Base-by-base conservation (phyloP, 2,797 vertebrate species). In the Sciurus carolinensis region DNA sequence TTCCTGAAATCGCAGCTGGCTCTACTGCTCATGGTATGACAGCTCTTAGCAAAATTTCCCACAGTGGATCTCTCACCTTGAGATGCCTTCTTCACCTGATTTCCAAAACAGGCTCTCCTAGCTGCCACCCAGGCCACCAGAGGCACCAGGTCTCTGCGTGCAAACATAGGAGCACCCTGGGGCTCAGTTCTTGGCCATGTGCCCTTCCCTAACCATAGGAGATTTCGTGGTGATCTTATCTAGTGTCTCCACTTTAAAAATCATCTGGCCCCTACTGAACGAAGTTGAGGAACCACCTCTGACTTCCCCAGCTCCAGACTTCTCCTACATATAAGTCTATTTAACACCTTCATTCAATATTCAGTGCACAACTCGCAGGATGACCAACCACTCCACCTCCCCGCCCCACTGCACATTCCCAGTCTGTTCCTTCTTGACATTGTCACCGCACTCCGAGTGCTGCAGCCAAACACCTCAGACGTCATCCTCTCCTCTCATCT, bases 141-240 rank as follows among this genome's bases (percentile, higher is more conserved):
- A 33, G 28, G 22, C 26, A 28, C 47, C 66, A 4, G 8, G 28
- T 42, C 80, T 33, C 13, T 1, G 5, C 33, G 36, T 33, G 66
- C 50, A 36, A 59, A 47, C 15, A 3, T 10, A 1, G 3, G 24
- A 28, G 33, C 26, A 90, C n/a, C 33, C 36, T 20, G 14, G 50
- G 36, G 39, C 71, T 75, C 59, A 13, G 52, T 18, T 54, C 26
- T 36, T 26, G 47, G 22, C 1, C 1, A 2, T 15, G 15, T n/a
- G 3, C 30, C 52, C 30, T 8, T 17, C 7, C 1, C 77, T 14
- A 15, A 5, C 42, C 39, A 67, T 5, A 57, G 36, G 0, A 5
- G 18, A 28, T 69, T 15, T 87, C 82, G 54, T 24, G 57, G 28
- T 36, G 47, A 83, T 20, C 17, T 13, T 1, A 50, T 26, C 28